phyloP scores from a whole-genome alignment of 2,888 invertebrate species.

The Pilophorus perplexus region DNA sequence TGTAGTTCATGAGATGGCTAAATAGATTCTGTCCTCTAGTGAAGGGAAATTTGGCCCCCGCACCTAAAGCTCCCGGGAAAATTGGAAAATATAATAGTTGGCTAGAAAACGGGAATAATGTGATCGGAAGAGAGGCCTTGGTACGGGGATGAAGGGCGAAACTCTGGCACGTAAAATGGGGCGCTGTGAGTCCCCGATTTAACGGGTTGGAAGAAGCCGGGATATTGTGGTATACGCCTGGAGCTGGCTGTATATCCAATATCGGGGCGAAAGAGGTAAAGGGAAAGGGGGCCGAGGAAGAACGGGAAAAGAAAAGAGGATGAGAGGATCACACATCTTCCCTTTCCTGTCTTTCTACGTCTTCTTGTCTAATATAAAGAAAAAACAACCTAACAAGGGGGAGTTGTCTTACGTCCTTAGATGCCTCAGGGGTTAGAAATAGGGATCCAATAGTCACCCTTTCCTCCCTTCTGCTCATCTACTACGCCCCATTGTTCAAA shows the following conservation, averaged over 20 bases:
- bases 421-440: conserved; percentile 30
- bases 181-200: conserved; percentile 15
- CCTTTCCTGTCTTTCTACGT: conserved; percentile 24
- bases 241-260: conserved; percentile 28
- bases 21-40: no score
- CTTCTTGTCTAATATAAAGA: conserved; percentile 38
- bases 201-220: conserved; percentile 21
- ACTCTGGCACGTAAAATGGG: neutral
- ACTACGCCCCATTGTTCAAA: conserved; percentile 29
- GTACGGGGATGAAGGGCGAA: no score
- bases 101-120: no score
- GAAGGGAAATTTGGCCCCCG: no score
- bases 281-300: neutral
- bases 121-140: no score
- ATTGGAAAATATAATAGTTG: no score
- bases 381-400: conserved; percentile 33
- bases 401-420: conserved; percentile 36
- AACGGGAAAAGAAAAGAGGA: no score
- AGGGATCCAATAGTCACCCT: conserved; percentile 36
- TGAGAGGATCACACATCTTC: conserved; percentile 29
- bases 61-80: no score
- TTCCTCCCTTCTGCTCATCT: neutral
- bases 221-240: conserved; percentile 35
- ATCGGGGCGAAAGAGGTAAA: conserved; percentile 30
- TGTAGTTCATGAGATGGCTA: no score